phyloP scores from a whole-genome alignment of 2,797 vertebrate species.

The Sebastes umbrosus region DNA sequence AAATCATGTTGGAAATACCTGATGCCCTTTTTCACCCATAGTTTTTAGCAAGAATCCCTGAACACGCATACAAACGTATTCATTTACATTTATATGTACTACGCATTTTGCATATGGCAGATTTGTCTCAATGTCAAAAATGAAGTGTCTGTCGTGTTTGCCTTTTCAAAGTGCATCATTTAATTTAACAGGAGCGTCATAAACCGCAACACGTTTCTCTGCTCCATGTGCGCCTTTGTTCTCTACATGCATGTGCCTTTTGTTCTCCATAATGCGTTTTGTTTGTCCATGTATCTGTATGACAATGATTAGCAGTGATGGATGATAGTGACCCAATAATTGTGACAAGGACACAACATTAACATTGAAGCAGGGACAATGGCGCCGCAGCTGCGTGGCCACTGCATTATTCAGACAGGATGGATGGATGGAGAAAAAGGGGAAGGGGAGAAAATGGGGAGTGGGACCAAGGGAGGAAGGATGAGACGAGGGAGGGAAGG shows the following conservation, averaged over 20 bases:
- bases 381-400: constrained; percentile 50
- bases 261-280: constrained; percentile 58
- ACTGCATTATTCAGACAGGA: constrained; percentile 72
- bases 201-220: constrained; percentile 10
- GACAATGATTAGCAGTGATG: constrained; percentile 75
- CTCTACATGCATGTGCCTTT: constrained; percentile 45
- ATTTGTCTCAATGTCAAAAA: constrained; percentile 15
- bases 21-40: neutral
- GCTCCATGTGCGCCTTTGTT: constrained; percentile 42
- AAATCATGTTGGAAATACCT: neutral
- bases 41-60: neutral
- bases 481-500: constrained; percentile 20
- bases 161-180: constrained; percentile 32
- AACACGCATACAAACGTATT: neutral
- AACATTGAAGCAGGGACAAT: constrained; percentile 73
- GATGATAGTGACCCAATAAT: constrained; percentile 73
- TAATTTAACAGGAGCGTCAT: constrained; percentile 16
- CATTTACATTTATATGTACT: neutral
- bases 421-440: constrained; percentile 39
- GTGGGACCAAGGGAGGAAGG: constrained; percentile 57
- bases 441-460: constrained; percentile 30
- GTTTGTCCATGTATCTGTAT: constrained; percentile 62
- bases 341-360: constrained; percentile 77
- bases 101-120: constrained; percentile 1
- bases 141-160: constrained; percentile 10